Evolutionary conservation across 2,113 vertebrate species (phyloP).

Genomic region (Percopsis transmontana): DNA sequence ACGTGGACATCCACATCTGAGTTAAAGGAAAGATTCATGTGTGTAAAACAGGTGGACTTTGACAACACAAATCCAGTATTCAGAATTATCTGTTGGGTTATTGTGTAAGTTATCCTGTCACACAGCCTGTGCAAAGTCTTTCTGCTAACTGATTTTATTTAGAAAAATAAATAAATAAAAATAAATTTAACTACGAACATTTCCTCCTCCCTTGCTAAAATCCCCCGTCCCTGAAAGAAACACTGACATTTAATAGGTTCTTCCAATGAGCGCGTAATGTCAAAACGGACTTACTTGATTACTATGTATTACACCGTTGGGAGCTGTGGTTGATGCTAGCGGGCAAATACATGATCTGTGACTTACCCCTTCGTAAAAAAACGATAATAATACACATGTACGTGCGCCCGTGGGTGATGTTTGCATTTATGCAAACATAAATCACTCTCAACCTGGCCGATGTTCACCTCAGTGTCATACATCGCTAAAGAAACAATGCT

Average conservation of each 20-base stretch:
- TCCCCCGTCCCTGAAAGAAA: too few species aligned
- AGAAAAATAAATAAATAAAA: too few species aligned
- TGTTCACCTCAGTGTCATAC: background rate
- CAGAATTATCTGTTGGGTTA: too few species aligned
- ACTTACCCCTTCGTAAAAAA: background rate
- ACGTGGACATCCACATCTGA: too few species aligned
- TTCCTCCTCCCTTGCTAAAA: background rate
- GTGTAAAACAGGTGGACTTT: too few species aligned
- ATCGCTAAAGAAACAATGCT: constrained; percentile 1
- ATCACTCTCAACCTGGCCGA: background rate
- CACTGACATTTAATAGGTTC: background rate
- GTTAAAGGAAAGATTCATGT: too few species aligned
- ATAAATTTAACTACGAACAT: background rate
- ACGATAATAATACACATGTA: background rate
- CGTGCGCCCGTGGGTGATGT: background rate
- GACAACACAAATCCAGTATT: too few species aligned
- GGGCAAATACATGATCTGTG: background rate
- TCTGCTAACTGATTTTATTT: too few species aligned
- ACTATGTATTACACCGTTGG: background rate
- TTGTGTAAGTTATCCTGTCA: too few species aligned
- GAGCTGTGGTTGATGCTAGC: background rate
- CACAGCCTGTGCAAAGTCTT: too few species aligned
- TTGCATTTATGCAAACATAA: background rate
- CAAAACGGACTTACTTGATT: background rate
- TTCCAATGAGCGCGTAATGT: background rate